Conservation (phyloP, 2,797 vertebrate species). For the Pelobates cultripes region DNA sequence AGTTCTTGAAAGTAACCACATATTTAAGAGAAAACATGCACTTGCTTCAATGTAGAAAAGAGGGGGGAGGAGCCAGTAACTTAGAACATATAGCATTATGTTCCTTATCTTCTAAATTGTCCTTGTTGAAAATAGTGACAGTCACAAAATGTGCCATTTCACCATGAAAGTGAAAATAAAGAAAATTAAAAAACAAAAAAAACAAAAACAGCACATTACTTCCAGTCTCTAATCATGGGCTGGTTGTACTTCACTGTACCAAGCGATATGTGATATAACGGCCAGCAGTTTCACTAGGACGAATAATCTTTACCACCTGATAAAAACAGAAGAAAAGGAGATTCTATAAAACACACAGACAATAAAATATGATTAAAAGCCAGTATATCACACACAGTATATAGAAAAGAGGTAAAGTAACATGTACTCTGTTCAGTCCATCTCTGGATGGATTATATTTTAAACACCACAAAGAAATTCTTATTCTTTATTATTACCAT, state of each 20-base stretch:
- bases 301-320: conserved; percentile 96
- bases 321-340: neutral
- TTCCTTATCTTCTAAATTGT: neutral
- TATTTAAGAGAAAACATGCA: neutral
- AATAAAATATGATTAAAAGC: too few relatives aligned
- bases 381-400: too few relatives aligned
- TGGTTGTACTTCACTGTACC: conserved; percentile 77
- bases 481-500: too few relatives aligned
- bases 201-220: neutral
- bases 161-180: too few relatives aligned
- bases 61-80: neutral
- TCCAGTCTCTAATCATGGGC: too few relatives aligned
- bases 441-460: too few relatives aligned
- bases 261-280: conserved; percentile 97
- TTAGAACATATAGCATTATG: neutral
- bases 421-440: too few relatives aligned
- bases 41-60: neutral
- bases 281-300: conserved; percentile 93
- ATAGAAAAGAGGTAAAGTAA: too few relatives aligned
- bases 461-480: too few relatives aligned
- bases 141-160: too few relatives aligned
- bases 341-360: too few relatives aligned
- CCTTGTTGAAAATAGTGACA: neutral
- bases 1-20: neutral
- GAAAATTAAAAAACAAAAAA: too few relatives aligned